Conservation (phyloP, 2,888 invertebrate genomes). For the Euspilapteryx auroguttella region DNA sequence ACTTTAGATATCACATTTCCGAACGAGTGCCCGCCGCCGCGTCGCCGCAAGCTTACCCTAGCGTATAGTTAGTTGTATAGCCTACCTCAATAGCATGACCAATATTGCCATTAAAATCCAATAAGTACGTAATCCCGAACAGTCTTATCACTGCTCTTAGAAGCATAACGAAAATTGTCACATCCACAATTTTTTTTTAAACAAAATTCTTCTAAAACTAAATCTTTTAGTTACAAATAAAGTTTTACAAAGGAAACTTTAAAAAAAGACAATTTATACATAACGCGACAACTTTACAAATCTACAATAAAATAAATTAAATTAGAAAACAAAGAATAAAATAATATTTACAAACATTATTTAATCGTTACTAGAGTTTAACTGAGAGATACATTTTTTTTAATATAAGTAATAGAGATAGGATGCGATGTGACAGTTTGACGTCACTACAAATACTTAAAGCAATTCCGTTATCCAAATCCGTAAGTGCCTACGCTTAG, state of each 20-base stretch:
- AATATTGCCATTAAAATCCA: not conserved
- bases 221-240: not conserved
- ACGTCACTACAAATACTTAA: constrained; percentile 2
- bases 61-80: constrained; percentile 13
- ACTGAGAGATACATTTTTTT: no score
- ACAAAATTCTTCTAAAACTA: no score
- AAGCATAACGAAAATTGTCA: not conserved
- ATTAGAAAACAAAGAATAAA: not conserved
- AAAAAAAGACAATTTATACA: not conserved
- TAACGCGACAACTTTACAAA: not conserved
- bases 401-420: not conserved
- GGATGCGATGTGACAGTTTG: not conserved
- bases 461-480: constrained; percentile 37
- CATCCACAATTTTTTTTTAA: no score
- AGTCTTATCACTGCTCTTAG: not conserved
- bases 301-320: constrained; percentile 2
- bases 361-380: not conserved
- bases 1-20: not conserved
- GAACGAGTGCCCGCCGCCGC: constrained; percentile 13
- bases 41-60: constrained; percentile 32
- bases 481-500: no score
- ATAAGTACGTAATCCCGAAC: not conserved
- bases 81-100: not conserved
- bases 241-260: not conserved
- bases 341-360: not conserved